Conservation (phyloP, 2,797 vertebrate species). For the Hypotaenidia philippensis region DNA sequence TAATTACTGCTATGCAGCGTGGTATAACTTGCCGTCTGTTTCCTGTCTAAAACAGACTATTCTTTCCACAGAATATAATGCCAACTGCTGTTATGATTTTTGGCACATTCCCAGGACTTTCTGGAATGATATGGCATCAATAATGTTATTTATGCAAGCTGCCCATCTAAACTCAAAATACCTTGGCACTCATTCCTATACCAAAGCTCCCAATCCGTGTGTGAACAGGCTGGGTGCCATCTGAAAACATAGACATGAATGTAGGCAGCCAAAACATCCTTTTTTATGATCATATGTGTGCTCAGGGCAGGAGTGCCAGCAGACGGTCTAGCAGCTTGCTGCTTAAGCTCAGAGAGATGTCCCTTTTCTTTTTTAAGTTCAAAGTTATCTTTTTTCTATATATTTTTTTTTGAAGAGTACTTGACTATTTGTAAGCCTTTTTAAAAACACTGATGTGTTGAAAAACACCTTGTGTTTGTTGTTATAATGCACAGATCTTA, state of each 20-base stretch:
- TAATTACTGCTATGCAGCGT: neutral
- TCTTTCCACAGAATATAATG: slow-evolving; percentile 32
- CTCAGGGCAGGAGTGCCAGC: slow-evolving; percentile 19
- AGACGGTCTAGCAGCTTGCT: slow-evolving; percentile 24
- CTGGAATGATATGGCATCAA: neutral
- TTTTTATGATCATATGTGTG: slow-evolving; percentile 22
- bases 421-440: neutral
- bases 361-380: neutral
- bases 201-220: neutral
- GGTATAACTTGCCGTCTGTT: neutral
- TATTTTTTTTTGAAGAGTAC: neutral
- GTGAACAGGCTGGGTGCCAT: slow-evolving; percentile 11
- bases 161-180: slow-evolving; percentile 36
- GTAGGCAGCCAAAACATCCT: slow-evolving; percentile 25
- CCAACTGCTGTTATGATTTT: slow-evolving; percentile 15
- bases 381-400: neutral
- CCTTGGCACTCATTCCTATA: slow-evolving; percentile 38
- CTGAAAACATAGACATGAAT: slow-evolving; percentile 33
- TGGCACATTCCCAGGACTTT: slow-evolving; percentile 20
- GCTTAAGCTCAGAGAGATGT: neutral
- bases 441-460: neutral
- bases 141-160: slow-evolving; percentile 53
- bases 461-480: neutral
- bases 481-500: neutral
- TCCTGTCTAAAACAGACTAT: neutral